Evolutionary conservation across 2,113 vertebrate genomes (phyloP).

Genomic region (Hyla sarda): DNA sequence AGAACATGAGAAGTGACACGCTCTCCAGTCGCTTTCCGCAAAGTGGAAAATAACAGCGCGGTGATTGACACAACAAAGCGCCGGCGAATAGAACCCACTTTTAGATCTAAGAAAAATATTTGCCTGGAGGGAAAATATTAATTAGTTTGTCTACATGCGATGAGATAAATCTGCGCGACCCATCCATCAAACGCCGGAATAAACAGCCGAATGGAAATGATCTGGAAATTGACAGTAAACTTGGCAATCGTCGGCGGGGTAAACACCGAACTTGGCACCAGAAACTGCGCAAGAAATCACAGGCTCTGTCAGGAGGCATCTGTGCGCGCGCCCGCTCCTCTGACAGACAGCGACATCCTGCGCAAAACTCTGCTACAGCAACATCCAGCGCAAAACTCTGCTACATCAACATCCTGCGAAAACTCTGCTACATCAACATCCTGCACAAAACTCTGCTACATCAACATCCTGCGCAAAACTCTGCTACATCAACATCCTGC

Average conservation of each 20-base stretch:
- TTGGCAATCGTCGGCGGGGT: slow-evolving; percentile 83
- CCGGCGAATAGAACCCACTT: slow-evolving; percentile 92
- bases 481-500: too few relatives aligned
- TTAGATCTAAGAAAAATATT: slow-evolving; percentile 98
- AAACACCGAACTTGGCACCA: slow-evolving; percentile 84
- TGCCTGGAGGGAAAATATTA: slow-evolving; percentile 96
- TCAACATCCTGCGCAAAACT: too few relatives aligned
- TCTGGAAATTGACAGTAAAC: slow-evolving; percentile 93
- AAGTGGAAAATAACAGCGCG: slow-evolving; percentile 69
- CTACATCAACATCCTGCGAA: too few relatives aligned
- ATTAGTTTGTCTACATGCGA: slow-evolving; percentile 94
- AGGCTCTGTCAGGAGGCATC: slow-evolving; percentile 86
- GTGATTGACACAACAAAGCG: slow-evolving; percentile 95
- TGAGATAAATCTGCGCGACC: slow-evolving; percentile 90
- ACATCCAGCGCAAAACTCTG: too few relatives aligned
- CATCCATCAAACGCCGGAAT: slow-evolving; percentile 91
- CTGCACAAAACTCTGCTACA: too few relatives aligned
- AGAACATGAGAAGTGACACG: slow-evolving; percentile 73
- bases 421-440: too few relatives aligned
- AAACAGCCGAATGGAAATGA: slow-evolving; percentile 93
- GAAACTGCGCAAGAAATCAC: slow-evolving; percentile 79
- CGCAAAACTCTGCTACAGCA: slow-evolving; percentile 86
- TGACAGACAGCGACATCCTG: slow-evolving; percentile 89
- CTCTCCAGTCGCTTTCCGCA: slow-evolving; percentile 80
- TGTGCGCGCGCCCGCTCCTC: slow-evolving; percentile 84